A percentile compares a stretch with the other conserved stretches of the same genome.
phyloP scores from a whole-genome alignment of 1,140 invertebrate species.

The Dendrolimus punctatus region DNA sequence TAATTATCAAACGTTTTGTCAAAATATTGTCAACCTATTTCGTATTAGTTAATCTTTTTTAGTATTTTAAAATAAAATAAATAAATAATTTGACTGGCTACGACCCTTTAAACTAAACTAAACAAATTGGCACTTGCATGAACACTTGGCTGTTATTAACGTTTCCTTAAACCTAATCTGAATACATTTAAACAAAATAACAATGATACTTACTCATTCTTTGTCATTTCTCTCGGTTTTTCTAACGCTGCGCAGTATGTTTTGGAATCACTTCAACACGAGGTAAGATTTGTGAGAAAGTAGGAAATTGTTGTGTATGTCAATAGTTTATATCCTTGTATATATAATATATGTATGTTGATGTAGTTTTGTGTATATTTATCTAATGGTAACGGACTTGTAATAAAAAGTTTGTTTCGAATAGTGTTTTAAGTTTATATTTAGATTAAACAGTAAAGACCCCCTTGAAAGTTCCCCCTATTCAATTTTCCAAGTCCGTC shows the following conservation, averaged over 20 bases:
- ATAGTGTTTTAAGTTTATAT: neutral
- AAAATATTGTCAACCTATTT: neutral
- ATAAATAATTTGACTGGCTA: constrained; percentile 3
- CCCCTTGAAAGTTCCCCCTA: too few relatives aligned
- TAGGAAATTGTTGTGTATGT: constrained; percentile 40
- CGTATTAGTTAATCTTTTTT: neutral
- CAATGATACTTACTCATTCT: constrained; percentile 54
- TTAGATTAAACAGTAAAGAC: too few relatives aligned
- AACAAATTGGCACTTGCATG: constrained; percentile 46
- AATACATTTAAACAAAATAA: constrained; percentile 23
- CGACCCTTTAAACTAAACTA: constrained; percentile 1
- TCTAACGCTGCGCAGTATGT: constrained; percentile 88
- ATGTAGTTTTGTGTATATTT: neutral
- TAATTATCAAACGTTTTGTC: too few relatives aligned
- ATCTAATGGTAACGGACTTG: neutral
- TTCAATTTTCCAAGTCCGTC: too few relatives aligned
- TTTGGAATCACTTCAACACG: constrained; percentile 98
- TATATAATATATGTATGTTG: constrained; percentile 12
- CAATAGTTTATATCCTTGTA: constrained; percentile 13
- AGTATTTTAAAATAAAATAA: neutral
- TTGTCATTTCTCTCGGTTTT: constrained; percentile 67
- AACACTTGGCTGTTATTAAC: constrained; percentile 29
- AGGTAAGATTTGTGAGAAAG: constrained; percentile 83
- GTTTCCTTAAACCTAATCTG: constrained; percentile 44
- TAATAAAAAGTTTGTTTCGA: neutral